Evolutionary conservation across 2,113 vertebrate genomes (phyloP).

Genomic region (Malurus cyaneus): DNA sequence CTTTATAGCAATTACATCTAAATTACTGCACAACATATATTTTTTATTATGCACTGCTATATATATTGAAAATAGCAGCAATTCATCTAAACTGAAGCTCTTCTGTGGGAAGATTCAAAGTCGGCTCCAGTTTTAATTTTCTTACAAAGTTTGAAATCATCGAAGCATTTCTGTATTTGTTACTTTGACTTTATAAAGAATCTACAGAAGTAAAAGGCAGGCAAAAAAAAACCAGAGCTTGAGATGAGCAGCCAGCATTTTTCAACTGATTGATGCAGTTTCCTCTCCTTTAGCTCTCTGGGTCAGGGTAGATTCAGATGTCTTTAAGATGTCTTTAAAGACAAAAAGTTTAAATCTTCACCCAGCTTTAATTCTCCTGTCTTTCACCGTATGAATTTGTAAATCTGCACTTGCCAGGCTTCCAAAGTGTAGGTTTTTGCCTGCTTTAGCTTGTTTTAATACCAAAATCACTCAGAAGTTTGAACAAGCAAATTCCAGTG

Average conservation of each 20-base stretch:
- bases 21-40: neutral
- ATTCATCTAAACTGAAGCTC: neutral
- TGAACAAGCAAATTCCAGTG: neutral
- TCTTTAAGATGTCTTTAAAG: neutral
- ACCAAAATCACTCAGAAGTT: rapidly evolving
- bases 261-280: neutral
- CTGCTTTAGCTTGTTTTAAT: neutral
- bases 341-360: neutral
- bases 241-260: neutral
- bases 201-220: neutral
- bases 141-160: neutral
- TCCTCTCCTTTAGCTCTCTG: neutral
- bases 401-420: rapidly evolving
- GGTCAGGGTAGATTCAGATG: neutral
- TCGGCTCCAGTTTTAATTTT: neutral
- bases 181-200: neutral
- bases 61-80: neutral
- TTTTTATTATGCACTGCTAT: neutral
- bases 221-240: neutral
- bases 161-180: neutral
- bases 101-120: neutral
- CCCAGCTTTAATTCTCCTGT: neutral
- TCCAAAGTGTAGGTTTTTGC: neutral
- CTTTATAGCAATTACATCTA: neutral
- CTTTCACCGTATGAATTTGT: neutral